Conservation (phyloP, 2,113 vertebrate species). For the Mirza zaza region DNA sequence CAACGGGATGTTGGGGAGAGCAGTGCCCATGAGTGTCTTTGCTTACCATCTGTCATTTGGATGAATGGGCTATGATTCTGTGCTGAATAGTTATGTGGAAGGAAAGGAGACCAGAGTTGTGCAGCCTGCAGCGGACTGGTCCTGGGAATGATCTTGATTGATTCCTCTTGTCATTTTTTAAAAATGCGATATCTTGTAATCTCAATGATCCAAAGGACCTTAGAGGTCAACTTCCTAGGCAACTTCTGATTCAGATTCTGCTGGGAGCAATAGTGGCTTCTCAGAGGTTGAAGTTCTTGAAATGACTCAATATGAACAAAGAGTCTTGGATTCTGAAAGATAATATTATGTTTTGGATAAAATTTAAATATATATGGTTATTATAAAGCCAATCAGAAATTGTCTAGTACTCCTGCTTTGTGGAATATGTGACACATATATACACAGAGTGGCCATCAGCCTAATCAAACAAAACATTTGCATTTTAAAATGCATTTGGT, state of each 20-base stretch:
- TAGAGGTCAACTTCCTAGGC: neutral
- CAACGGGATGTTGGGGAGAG: neutral
- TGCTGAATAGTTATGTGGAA: neutral
- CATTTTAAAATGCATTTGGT: neutral
- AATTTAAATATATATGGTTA: neutral
- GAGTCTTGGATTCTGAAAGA: neutral
- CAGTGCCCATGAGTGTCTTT: neutral
- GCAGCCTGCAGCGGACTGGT: neutral
- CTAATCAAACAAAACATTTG: neutral
- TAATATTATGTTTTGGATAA: neutral
- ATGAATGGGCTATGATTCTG: neutral
- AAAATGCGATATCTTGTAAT: neutral
- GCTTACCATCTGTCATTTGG: neutral
- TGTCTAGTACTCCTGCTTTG: neutral
- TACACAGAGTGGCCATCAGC: neutral
- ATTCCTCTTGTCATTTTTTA: neutral
- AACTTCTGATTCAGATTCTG: neutral
- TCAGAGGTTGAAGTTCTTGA: neutral
- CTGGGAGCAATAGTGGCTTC: neutral
- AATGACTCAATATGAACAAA: neutral
- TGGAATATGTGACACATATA: neutral
- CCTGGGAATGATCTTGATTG: neutral
- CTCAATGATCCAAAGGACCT: neutral
- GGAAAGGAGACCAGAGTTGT: neutral
- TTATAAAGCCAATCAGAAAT: slow-evolving; percentile 5